Evolutionary conservation across 2,888 invertebrate genomes (phyloP), one percentile per base, ranked within the genome.

Genomic region (Drosophila anomelani): DNA sequence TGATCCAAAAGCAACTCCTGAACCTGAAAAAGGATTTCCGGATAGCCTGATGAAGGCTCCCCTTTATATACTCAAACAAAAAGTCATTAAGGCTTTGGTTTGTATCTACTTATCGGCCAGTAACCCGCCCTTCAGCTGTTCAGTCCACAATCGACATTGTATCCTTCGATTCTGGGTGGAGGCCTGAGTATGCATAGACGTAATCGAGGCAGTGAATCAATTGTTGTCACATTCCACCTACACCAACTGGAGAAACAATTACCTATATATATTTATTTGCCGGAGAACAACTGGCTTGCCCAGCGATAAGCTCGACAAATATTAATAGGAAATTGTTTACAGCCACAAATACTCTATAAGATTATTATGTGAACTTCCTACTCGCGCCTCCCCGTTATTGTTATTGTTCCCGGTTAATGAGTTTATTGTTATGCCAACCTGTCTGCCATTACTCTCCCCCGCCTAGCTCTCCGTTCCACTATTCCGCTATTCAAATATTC

Each of bases 241-340:
- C 46, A 20, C 56, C 53, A 57, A 57, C 66, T 47, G 39, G 53
- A 56, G 66, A 73, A 68, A 69, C 70, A 80, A 80, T 87, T 79
- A 81, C 55, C 68, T 53, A 62, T 64, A 63, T 76, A 72, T 76
- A 66, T 72, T 79, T 84, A 54, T 69, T 71, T 64, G 49, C n/a
- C 53, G 39, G 58, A 58, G 57, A 58, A 46, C 63, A 67, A 55
- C 55, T 58, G 72, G 70, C 70, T 57, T 54, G 59, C 44, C 32
- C 61, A 46, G 38, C 68, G 79, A 84, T 87, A 87, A 77, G 76
- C 79, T 71, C 29, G 32, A 72, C 43, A 85, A 87, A 81, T 80
- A 79, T 62, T 55, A 77, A 76, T 68, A 55, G 69, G 59, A 75
- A 72, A 77, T 79, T 79, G 75, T 71, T 81, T 66, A 79, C 70